Evolutionary conservation across 2,888 invertebrate genomes (phyloP), one percentile per base, ranked within the genome.

Genomic region (Eilema sororculum): DNA sequence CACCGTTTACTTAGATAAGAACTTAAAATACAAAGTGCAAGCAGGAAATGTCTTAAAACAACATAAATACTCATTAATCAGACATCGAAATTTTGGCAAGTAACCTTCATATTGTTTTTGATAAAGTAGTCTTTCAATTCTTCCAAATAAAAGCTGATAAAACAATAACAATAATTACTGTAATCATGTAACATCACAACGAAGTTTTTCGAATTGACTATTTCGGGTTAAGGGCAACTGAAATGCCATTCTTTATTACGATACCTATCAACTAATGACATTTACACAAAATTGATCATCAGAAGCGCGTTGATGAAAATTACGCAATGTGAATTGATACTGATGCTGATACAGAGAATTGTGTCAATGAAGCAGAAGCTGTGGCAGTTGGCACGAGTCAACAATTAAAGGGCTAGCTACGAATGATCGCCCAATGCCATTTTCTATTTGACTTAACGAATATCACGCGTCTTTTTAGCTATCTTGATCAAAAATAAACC

Each of bases 301-400:
- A 74, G 67, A 73, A 72, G 75, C 69, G 74, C 66, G 75, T 71
- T 79, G 78, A 81, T 77, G 73, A 81, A 73, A 82, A 84, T 87
- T 86, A 86, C 86, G 86, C 87, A 88, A 89, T 77, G 66, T 75
- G 80, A 83, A 85, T 81, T 82, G 75, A 79, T 79, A 76, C 52
- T 76, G 69, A 75, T 81, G 84, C 82, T 80, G 78, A 84, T 88
- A 87, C 84, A 87, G 83, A 86, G 83, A 90, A 90, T 82, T 88
- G 88, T 91, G 91, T 90, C 91, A 91, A 90, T 90, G 90, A 84
- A 87, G 83, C 87, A 82, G 81, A 79, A 86, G 76, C 28, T 80
- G 84, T 69, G 79, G 78, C 75, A 74, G 80, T 80, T 89, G 89
- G 90, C 89, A 89, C 87, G 81, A 83, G 84, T 79, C 81, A 82